phyloP scores from a whole-genome alignment of 2,113 vertebrate genomes.

The Arothron firmamentum region DNA sequence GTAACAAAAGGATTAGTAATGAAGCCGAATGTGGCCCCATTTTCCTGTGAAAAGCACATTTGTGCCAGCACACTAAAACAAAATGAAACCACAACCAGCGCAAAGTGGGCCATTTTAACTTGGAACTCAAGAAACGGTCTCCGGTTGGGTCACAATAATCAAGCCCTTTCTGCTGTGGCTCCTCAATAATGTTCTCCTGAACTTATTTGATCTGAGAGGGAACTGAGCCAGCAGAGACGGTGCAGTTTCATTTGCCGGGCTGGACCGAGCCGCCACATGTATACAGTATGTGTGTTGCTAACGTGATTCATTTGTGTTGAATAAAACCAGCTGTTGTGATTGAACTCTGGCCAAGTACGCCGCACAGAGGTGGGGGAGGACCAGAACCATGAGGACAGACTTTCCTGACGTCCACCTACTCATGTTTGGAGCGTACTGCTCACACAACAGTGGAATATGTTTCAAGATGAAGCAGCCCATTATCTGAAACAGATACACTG shows the following conservation, averaged over 20 bases:
- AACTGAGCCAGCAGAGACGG: constrained; percentile 45
- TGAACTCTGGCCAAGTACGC: constrained; percentile 58
- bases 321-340: constrained; percentile 70
- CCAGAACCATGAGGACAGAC: constrained; percentile 30
- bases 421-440: no score
- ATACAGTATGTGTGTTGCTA: constrained; percentile 33
- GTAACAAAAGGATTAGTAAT: constrained; percentile 34
- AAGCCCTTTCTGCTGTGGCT: constrained; percentile 56
- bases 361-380: constrained; percentile 20
- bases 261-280: constrained; percentile 37
- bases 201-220: constrained; percentile 54
- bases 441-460: no score
- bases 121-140: constrained; percentile 51
- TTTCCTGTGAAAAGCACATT: constrained; percentile 64
- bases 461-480: no score
- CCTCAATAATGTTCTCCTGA: constrained; percentile 58
- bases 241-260: constrained; percentile 45
- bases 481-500: no score
- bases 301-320: constrained; percentile 60
- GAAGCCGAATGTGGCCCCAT: constrained; percentile 20
- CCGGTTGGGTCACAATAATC: constrained; percentile 63
- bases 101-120: constrained; percentile 41
- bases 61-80: constrained; percentile 29
- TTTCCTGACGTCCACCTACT: neutral
- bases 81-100: constrained; percentile 54